Percentiles rank a stretch among this genome's conserved stretches.
phyloP scores from a whole-genome alignment of 2,113 vertebrate species.

The Psephotus haematonotus region DNA sequence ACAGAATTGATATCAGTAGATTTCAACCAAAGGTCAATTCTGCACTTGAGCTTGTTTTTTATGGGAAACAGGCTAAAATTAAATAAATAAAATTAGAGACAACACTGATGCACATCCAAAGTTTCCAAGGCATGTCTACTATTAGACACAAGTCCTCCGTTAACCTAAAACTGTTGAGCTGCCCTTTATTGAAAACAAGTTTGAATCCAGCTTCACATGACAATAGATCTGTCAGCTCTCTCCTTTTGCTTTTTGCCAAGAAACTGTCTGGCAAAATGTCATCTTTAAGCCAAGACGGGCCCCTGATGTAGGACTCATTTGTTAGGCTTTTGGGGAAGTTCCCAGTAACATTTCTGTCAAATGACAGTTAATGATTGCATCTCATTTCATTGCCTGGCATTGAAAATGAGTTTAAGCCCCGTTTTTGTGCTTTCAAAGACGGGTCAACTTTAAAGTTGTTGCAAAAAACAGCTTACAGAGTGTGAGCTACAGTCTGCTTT shows the following conservation, averaged over 20 bases:
- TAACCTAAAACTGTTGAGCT: background rate
- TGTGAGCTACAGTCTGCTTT: background rate
- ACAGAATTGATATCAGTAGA: background rate
- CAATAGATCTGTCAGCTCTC: background rate
- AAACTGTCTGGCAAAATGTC: background rate
- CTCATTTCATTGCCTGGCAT: background rate
- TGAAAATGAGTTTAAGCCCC: background rate
- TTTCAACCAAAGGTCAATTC: background rate
- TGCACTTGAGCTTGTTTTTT: background rate
- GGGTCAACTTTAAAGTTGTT: background rate
- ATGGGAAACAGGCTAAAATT: background rate
- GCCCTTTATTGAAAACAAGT: background rate
- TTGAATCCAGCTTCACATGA: background rate
- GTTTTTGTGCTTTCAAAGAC: background rate
- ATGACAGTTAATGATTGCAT: background rate
- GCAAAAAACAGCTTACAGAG: background rate
- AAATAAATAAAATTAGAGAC: background rate
- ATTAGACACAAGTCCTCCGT: background rate
- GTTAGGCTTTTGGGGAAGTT: constrained; percentile 1
- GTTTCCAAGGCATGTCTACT: background rate
- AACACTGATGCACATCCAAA: background rate
- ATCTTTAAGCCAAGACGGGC: background rate
- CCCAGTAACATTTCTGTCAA: background rate
- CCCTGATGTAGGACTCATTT: background rate
- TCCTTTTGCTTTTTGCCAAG: background rate